Evolutionary conservation across 2,113 vertebrate species (phyloP).

Genomic region (Choloepus hoffmanni): DNA sequence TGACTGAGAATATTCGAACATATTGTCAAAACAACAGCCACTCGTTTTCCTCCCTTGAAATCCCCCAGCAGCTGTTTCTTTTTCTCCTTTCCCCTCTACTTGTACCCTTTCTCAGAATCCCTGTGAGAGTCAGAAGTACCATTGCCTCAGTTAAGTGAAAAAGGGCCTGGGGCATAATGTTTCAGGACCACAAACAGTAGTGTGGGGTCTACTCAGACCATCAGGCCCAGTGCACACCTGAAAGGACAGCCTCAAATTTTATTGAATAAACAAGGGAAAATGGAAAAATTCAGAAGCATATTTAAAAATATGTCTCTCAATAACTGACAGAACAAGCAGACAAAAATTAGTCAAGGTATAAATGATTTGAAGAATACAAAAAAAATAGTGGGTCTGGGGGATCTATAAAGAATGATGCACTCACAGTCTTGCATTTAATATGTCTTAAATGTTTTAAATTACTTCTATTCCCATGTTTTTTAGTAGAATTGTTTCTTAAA

Average conservation of each 20-base stretch:
- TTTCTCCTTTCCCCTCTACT: background rate
- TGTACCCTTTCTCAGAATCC: slow-evolving; percentile 2
- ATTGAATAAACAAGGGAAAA: background rate
- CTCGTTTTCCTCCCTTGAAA: background rate
- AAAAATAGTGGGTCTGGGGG: background rate
- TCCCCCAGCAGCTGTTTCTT: background rate
- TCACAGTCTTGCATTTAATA: no score
- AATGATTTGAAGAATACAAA: background rate
- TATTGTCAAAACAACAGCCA: background rate
- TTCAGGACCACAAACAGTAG: background rate
- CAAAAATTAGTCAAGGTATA: background rate
- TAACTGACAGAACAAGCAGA: background rate
- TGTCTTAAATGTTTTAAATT: no score
- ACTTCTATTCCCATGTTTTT: no score
- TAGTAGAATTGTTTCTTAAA: no score
- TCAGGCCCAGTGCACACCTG: background rate
- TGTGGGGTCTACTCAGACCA: background rate
- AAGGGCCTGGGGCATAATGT: background rate
- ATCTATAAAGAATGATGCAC: background rate
- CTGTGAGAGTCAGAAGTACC: background rate
- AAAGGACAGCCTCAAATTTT: background rate
- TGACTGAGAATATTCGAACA: background rate
- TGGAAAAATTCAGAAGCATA: background rate
- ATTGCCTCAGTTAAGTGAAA: background rate
- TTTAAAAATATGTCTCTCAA: background rate